A percentile compares a stretch with the other conserved stretches of the same genome.
These are phyloP conservation scores for Abrostola triplasia DNA, from an alignment of 2,888 invertebrate genomes.

Conservation along the genomic window DNA sequence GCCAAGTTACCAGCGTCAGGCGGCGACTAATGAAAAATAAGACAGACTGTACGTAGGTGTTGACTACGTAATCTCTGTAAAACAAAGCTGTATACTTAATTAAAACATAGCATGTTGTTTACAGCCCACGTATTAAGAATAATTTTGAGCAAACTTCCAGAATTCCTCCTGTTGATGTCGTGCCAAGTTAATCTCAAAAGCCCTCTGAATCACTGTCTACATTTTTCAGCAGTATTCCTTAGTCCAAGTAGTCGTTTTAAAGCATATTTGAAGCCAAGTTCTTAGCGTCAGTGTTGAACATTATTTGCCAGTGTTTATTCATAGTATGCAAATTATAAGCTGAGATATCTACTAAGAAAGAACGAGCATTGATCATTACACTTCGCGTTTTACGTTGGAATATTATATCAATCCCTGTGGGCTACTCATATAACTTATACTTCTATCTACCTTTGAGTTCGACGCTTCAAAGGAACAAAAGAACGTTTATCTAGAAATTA, in stretches of 20 bases:
- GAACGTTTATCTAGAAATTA: too few relatives aligned
- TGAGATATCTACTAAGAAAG: not conserved
- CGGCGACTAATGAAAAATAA: too few relatives aligned
- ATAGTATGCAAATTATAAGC: not conserved
- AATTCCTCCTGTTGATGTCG: constrained; percentile 19
- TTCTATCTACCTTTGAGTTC: too few relatives aligned
- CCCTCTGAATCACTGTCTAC: constrained; percentile 21
- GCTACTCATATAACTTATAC: too few relatives aligned
- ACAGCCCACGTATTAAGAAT: constrained; percentile 1
- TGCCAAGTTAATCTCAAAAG: constrained; percentile 41
- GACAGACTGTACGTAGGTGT: too few relatives aligned
- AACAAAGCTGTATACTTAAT: not conserved
- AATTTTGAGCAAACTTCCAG: not conserved
- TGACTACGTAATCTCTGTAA: too few relatives aligned
- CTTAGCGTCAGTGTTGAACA: too few relatives aligned
- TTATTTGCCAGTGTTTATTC: not conserved
- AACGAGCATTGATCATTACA: not conserved
- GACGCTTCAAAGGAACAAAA: too few relatives aligned
- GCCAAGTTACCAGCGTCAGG: too few relatives aligned
- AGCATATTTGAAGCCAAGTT: not conserved
- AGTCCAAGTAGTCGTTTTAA: not conserved
- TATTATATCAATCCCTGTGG: too few relatives aligned
- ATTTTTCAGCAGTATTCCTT: constrained; percentile 7
- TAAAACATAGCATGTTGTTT: not conserved
- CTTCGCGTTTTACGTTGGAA: too few relatives aligned